Conservation (phyloP, 2,113 vertebrate species). For the Alosa alosa region DNA sequence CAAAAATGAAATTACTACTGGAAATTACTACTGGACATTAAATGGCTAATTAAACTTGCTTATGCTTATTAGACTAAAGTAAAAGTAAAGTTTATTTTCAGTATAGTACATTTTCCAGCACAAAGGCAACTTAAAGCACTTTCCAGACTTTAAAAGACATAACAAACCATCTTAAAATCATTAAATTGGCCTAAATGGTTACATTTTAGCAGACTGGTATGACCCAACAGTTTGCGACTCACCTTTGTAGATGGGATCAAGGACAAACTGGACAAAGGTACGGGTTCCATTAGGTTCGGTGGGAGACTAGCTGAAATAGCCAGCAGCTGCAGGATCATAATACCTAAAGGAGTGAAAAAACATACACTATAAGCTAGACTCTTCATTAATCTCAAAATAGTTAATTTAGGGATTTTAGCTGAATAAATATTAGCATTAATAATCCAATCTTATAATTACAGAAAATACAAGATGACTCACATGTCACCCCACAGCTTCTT, state of each 20-base stretch:
- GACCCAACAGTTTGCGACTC: background rate
- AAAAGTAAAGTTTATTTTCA: too few relatives aligned
- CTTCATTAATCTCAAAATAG: background rate
- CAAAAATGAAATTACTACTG: background rate
- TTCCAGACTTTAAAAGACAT: too few relatives aligned
- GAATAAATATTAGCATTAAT: too few relatives aligned
- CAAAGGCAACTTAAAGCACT: too few relatives aligned
- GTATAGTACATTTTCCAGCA: too few relatives aligned
- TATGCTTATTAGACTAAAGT: background rate
- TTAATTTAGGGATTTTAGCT: too few relatives aligned
- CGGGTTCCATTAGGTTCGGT: slow-evolving; percentile 79
- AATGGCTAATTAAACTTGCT: background rate
- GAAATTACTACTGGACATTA: too few relatives aligned
- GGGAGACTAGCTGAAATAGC: slow-evolving; percentile 83
- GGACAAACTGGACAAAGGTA: slow-evolving; percentile 87
- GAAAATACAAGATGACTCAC: slow-evolving; percentile 61
- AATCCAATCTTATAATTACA: too few relatives aligned
- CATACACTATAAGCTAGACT: too few relatives aligned
- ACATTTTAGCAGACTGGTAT: too few relatives aligned
- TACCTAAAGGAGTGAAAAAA: slow-evolving; percentile 67
- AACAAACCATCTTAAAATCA: too few relatives aligned
- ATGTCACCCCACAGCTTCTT: slow-evolving; percentile 96
- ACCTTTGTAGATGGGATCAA: slow-evolving; percentile 98
- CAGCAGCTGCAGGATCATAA: slow-evolving; percentile 76
- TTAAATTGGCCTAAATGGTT: too few relatives aligned